Base-by-base conservation (phyloP, 2,797 vertebrate genomes). In the Liasis olivaceus region DNA sequence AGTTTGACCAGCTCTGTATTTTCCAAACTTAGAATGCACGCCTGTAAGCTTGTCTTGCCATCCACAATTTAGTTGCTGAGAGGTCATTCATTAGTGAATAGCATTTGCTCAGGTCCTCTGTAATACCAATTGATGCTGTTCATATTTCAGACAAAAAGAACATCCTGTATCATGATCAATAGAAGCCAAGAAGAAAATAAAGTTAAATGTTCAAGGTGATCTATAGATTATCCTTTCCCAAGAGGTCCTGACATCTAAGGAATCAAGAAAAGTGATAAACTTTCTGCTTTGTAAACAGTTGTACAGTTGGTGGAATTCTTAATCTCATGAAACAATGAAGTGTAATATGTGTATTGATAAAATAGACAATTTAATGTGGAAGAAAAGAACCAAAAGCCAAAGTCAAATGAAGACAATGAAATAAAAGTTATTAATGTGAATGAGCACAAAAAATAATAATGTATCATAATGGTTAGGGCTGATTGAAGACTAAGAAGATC, bases 141-240 rank as follows among this genome's bases (percentile, higher is more conserved):
- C 51, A 87, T 13, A 5, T 90, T 95, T 93, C 56, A 95, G 42
- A 22, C 92, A 91, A 95, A 36, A 95, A 86, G 3, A 77, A 85
- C 9, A 86, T 86, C 14, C 51, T 94, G 60, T 92, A 15, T 62
- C 63, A 3, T 58, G 81, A 94, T 91, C 59, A n/a, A 72, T 85
- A 93, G 31, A 90, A 2, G 54, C 7, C 47, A 89, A 93, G 77
- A 62, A 94, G 51, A 93, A 91, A 90, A 77, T 15, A 36, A 62
- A 77, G 1, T 60, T 94, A 92, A 92, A 20, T 1, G 1, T 89
- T 95, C 56, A 88, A 93, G n/a, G 59, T 89, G 63, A 90, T 90
- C 85, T 84, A 88, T 72, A 90, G 90, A 90, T 92, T 91, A 63
- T 63, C 62, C 1, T 90, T 85, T 94, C 92, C 69, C 28, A 94